Evolutionary conservation across 2,888 invertebrate genomes (phyloP), one percentile per base, ranked within the genome.

Genomic region (Idaea straminata): DNA sequence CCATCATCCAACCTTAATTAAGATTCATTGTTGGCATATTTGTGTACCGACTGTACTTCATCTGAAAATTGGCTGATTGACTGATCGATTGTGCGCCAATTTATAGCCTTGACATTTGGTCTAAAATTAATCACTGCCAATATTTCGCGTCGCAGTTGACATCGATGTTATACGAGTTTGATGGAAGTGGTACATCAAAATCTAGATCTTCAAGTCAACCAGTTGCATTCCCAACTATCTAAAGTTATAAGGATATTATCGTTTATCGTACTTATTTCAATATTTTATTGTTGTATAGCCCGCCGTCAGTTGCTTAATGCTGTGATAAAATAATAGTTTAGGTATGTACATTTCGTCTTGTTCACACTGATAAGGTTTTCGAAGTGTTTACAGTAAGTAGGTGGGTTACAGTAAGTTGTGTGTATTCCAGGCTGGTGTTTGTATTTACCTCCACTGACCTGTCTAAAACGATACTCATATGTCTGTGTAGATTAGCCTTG

Each of bases 401-500:
- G 13, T 58, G 57, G 10, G 57, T 7, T n/a, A n/a, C n/a, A n/a
- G n/a, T n/a, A n/a, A 16, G 58, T 16, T 4, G 58, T 58, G 62
- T 64, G 63, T 61, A 64, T 62, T 61, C 62, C 64, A 57, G 15
- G 15, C 35, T 62, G 63, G 67, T 66, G 66, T 66, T n/a, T 6
- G 10, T 25, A 61, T 35, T 35, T 15, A 35, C 69, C 70, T 67
- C 67, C 71, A 87, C 90, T 91, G 84, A 92, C 92, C 92, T 92
- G 92, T 92, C 92, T 72, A 93, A 83, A 72, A 93, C 93, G 72
- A 92, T 93, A 84, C 88, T 92, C 92, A 93, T 93, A 79, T 94
- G 93, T 74, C 88, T 88, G 77, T 93, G 90, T 58, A 94, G 88
- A 77, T 93, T 94, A 66, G 89, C 89, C 80, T 92, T 93, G 68